These are phyloP conservation scores for Tethea ocularis DNA, from an alignment of 2,888 invertebrate species.

Conservation along the genomic window DNA sequence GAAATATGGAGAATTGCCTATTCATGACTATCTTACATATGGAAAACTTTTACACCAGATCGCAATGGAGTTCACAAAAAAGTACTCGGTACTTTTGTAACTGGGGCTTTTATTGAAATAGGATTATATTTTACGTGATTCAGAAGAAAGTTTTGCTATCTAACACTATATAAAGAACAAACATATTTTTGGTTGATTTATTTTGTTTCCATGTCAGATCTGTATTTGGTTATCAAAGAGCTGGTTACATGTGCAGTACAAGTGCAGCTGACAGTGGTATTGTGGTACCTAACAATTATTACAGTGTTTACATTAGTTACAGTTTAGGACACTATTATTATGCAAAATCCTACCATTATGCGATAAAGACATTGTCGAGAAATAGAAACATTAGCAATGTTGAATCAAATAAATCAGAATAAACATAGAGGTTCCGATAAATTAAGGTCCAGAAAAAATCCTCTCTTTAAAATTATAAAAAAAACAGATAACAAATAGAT, in stretches of 20 bases:
- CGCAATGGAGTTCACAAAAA: slow-evolving; percentile 38
- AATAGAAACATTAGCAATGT: neutral
- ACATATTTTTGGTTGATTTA: no score
- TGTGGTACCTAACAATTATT: slow-evolving; percentile 1
- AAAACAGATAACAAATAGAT: neutral
- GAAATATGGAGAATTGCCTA: slow-evolving; percentile 71
- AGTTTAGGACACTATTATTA: neutral
- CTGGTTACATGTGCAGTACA: no score
- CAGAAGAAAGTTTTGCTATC: neutral
- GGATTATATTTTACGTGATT: neutral
- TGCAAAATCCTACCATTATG: neutral
- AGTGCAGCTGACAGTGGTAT: neutral
- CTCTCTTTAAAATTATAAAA: neutral
- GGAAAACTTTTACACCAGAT: slow-evolving; percentile 53
- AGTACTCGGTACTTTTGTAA: slow-evolving; percentile 43
- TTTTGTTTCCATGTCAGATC: no score
- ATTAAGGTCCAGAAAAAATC: no score
- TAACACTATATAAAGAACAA: no score
- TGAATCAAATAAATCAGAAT: neutral
- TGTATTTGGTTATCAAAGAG: neutral
- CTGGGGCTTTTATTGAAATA: slow-evolving; percentile 10
- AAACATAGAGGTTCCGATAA: neutral
- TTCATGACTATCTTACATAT: slow-evolving; percentile 62
- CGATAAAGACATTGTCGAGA: neutral
- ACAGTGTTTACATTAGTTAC: neutral